Conservation (phyloP, 2,113 vertebrate species). For the Chionomys nivalis region DNA sequence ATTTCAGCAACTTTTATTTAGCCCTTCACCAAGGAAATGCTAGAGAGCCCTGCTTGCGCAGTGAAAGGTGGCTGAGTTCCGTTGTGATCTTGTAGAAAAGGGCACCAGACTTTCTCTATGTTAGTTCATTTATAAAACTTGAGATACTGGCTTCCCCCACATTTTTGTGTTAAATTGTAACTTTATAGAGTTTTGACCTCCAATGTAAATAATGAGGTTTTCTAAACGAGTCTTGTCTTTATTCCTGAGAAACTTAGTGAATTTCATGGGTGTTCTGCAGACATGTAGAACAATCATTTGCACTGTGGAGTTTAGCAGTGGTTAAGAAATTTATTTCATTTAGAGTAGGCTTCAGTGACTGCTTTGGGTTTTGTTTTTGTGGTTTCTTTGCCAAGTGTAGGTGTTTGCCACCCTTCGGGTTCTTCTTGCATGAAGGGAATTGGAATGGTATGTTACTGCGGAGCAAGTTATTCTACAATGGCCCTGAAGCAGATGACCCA, state of each 20-base stretch:
- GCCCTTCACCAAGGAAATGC: not conserved
- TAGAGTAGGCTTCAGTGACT: not conserved
- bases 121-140: not conserved
- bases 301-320: not conserved
- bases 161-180: not conserved
- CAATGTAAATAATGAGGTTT: not conserved
- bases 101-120: not conserved
- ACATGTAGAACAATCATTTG: not conserved
- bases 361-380: not conserved
- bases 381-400: not conserved
- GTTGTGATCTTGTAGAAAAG: not conserved
- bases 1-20: not conserved
- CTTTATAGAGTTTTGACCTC: not conserved
- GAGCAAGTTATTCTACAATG: not conserved
- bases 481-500: not conserved
- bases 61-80: not conserved
- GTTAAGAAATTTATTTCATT: not conserved
- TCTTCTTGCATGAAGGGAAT: conserved; percentile 14
- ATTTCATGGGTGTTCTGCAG: not conserved
- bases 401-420: not conserved
- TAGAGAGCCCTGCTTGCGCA: not conserved
- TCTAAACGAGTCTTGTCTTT: not conserved
- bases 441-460: not conserved
- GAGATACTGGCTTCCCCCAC: not conserved
- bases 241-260: not conserved